Base-by-base conservation (phyloP, 2,888 invertebrate genomes). In the Acleris sparsana region DNA sequence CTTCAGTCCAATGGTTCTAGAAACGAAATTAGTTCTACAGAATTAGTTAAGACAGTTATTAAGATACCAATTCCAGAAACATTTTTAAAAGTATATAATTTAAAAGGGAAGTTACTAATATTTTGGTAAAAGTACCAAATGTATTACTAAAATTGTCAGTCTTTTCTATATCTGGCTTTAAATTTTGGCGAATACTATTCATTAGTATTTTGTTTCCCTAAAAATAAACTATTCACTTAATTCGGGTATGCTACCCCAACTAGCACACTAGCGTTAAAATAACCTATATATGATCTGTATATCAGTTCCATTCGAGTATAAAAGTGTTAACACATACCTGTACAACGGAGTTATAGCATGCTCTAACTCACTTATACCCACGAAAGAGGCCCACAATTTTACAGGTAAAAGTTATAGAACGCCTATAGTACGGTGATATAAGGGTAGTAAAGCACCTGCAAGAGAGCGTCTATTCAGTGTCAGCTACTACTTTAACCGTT, bases 21-120 rank as follows among this genome's bases (percentile, higher is more conserved):
- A 46, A 74, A 73, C 70, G 73, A 66, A 73, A 74, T 84, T 84
- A 83, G 85, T 85, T 86, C 84, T 84, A 78, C 82, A 76, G 67
- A 72, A 75, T 29, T 33, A 33, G 9, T 33, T 7, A 82, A 85
- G 83, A 81, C 83, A 80, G 84, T 78, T 77, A 9, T 43, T 57
- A 11, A 61, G 29, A 33, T 57, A 52, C 11, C 49, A 65, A 49
- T 39, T 39, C 43, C 18, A 43, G 20, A 48, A 49, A 43, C 43
- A 29, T 52, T 55, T 29, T 57, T 43, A 44, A 18, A 57, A 57
- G 29, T 46, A 29, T 46, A 51, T 33, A 52, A 33, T 52, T 56
- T 33, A 52, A 33, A 48, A 62, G 44, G 33, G 9, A 67, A 68
- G 17, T 33, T n/a, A 17, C 44, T n/a, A 46, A 74, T 71, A 70